Conservation (phyloP, 2,113 vertebrate genomes). For the Canis aureus region DNA sequence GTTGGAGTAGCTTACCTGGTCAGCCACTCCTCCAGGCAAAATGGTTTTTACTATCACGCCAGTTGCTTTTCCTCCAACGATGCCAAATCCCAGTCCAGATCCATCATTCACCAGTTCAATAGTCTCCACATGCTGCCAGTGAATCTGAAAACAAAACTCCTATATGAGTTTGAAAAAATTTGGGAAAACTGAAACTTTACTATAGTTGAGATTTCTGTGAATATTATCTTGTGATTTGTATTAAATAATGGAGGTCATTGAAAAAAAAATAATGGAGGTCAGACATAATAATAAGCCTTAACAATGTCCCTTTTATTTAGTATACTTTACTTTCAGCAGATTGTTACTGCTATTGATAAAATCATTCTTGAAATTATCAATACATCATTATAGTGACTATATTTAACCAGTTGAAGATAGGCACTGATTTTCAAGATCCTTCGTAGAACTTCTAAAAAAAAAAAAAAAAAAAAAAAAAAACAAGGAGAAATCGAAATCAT, state of each 20-base stretch:
- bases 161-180: not conserved
- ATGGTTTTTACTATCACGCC: slow-evolving; percentile 98
- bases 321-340: not conserved
- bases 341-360: not conserved
- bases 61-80: slow-evolving; percentile 96
- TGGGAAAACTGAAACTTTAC: not conserved
- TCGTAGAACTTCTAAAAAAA: slow-evolving; percentile 11
- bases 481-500: not conserved
- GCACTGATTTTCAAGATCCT: not conserved
- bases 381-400: not conserved
- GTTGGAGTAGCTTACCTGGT: slow-evolving; percentile 89
- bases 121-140: slow-evolving; percentile 96
- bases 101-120: slow-evolving; percentile 97
- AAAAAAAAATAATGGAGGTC: not conserved
- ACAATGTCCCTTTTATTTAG: not conserved
- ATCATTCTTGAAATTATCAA: slow-evolving; percentile 18
- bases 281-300: not conserved
- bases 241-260: not conserved
- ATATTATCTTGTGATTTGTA: not conserved
- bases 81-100: slow-evolving; percentile 96
- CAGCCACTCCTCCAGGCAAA: slow-evolving; percentile 95
- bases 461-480: not conserved
- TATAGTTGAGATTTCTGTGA: not conserved
- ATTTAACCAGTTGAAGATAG: slow-evolving; percentile 16
- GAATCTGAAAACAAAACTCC: slow-evolving; percentile 87